A percentile compares a stretch with the other conserved stretches of the same genome.
phyloP scores from a whole-genome alignment of 2,888 invertebrate species.

The Pyrocoelia pectoralis region DNA sequence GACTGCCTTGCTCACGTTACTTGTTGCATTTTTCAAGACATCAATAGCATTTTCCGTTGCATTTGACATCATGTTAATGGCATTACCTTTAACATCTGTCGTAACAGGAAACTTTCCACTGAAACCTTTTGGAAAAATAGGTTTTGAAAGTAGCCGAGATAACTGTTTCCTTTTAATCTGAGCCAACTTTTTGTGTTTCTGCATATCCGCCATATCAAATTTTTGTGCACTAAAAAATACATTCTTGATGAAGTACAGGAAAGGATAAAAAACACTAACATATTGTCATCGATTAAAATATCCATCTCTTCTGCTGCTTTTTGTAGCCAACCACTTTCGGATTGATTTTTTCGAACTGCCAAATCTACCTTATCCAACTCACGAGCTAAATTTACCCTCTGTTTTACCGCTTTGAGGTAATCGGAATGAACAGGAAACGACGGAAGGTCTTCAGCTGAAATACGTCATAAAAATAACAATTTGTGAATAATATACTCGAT shows the following conservation, averaged over 20 bases:
- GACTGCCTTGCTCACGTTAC: conserved; percentile 41
- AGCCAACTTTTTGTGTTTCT: conserved; percentile 55
- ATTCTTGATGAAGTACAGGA: too few relatives aligned
- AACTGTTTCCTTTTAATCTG: conserved; percentile 64
- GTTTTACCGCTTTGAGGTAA: conserved; percentile 70
- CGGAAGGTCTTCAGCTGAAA: conserved; percentile 80
- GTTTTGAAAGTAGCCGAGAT: conserved; percentile 63
- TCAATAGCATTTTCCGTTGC: conserved; percentile 61
- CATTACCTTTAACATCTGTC: conserved; percentile 40
- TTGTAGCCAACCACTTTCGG: conserved; percentile 84
- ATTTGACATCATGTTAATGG: conserved; percentile 47
- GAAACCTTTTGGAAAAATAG: conserved; percentile 74
- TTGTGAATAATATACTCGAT: not conserved
- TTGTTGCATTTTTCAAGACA: conserved; percentile 63
- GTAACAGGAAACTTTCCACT: conserved; percentile 68
- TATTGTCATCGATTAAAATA: conserved; percentile 86
- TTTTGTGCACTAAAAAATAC: conserved; percentile 32
- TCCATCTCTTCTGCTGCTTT: conserved; percentile 91
- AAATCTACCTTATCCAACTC: conserved; percentile 82
- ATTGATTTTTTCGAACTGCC: conserved; percentile 67
- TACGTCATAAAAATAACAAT: conserved; percentile 23
- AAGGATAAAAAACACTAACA: conserved; percentile 45
- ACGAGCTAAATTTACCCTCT: conserved; percentile 78
- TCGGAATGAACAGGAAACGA: conserved; percentile 79
- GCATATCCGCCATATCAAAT: conserved; percentile 46